Base-by-base conservation (phyloP, 2,888 invertebrate species). In the Yponomeuta plumbellus region DNA sequence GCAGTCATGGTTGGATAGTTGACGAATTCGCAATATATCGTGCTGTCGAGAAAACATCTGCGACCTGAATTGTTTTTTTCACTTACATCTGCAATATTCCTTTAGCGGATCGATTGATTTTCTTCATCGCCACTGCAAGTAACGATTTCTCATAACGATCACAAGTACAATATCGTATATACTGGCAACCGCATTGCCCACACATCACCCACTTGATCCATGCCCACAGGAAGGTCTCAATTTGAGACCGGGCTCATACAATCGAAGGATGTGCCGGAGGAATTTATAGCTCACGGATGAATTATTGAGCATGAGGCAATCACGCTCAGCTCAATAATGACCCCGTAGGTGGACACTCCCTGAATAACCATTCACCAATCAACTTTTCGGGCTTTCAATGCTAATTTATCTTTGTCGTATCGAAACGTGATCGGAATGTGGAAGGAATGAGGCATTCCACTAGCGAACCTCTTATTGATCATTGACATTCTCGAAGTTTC, bases 211-310 rank as follows among this genome's bases (percentile, higher is more conserved):
- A 68, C 70, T 71, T 70, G 39, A 66, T 75, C 73, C 75, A 70
- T 69, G 68, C 69, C 44, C 70, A 76, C 84, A 84, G 86, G 85
- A 86, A 84, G 81, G 74, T 71, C 75, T 76, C 82, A 83, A 83
- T 85, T 83, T 79, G 76, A 76, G 70, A 56, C 68, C 67, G 67
- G 52, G 61, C 62, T 66, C 61, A 62, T 39, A 84, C 88, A 87
- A 87, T 87, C 85, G 83, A 84, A 88, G 88, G 88, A 88, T 88
- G 85, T 83, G 76, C 74, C 75, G 71, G 74, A 80, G 81, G 82
- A 84, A 84, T 84, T 84, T 81, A 83, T 85, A 80, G 76, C 79
- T 44, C 64, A 58, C 62, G 44, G 44, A 57, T 66, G 66, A 68
- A 71, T 70, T 69, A 73, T 72, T 75, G 73, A 74, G 71, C 70